Base-by-base conservation (phyloP, 1,140 invertebrate species). In the Panagrolaimus sp. region DNA sequence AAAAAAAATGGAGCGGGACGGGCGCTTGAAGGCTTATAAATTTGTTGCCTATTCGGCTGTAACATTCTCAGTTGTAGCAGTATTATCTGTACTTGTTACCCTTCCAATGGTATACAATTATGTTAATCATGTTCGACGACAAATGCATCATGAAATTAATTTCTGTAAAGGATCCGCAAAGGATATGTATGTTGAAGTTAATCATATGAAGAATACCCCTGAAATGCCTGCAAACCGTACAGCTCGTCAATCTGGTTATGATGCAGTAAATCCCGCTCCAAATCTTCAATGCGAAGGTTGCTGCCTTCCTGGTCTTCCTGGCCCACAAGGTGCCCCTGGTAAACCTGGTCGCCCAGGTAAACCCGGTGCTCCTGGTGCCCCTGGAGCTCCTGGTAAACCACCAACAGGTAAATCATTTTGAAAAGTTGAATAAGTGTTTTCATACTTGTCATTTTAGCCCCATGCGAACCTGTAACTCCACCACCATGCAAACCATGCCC, bases 101-200 rank as follows among this genome's bases (percentile, higher is more conserved):
- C 64, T 77, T 31, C 75, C 75, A 46, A 78, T 77, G 76, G 75
- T 78, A 43, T 77, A 77, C 71, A 78, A 77, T 48, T 77, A 77
- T 51, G 75, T 77, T 8, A 74, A 66, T 45, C 76, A 78, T 53
- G 75, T 77, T 13, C 65, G 70, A 9, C 62, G 76, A 14, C 76
- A 78, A 66, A 77, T 77, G 75, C 76, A 77, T 13, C 75, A 77
- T 70, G 75, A 77, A 65, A 42, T 77, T 53, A 46, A 57, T 47
- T 77, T 77, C 70, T 77, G 75, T 70, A 76, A 77, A 76, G 75
- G 76, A 20, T 76, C 75, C 16, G 75, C 75, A 31, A 78, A 77
- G 42, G 75, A 77, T 69, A 77, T 77, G 38, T 75, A 53, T 47
- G 76, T 78, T 23, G 75, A 77, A 69, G 76, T 77, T 45, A 76